Base-by-base conservation (phyloP, 2,888 invertebrate genomes). In the Calephelis perditalis region DNA sequence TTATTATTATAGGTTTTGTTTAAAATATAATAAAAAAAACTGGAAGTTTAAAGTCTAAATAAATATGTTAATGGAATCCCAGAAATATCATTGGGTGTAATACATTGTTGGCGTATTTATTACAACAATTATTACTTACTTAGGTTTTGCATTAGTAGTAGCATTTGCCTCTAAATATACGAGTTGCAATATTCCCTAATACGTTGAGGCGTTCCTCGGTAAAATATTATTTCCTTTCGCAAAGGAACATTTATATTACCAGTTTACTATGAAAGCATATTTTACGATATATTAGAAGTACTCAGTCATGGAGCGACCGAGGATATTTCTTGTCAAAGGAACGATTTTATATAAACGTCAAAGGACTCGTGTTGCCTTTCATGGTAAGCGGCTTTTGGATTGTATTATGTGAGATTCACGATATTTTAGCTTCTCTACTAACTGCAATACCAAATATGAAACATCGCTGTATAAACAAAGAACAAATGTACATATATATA, bases 241-340 rank as follows among this genome's bases (percentile, higher is more conserved):
- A 26, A 26, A 49, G 49, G 15, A 49, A 49, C 49, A 49, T 49
- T 49, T 35, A 35, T 49, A 58, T 46, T 15, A 12, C 49, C 46
- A 58, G 47, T 58, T 58, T 40, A 43, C 35, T 49, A 44, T 43
- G 52, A 58, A 36, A 43, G 46, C 26, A 46, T 55, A 47, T 49
- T 37, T 56, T 56, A 56, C 57, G 60, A 70, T 71, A 76, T 76
- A 81, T 79, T 73, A 76, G 68, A 70, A 71, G 68, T 70, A 70
- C 72, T 77, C 72, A 66, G 74, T 77, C 74, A 77, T 70, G 70
- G 65, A 72, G 63, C 67, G 70, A 69, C 69, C 68, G 66, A 70
- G 72, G 73, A 73, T 76, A 76, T 79, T 76, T 73, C 74, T 73
- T 73, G 76, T 70, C 66, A 79, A 74, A 78, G 72, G 71, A 69